Evolutionary conservation across 1,140 invertebrate genomes (phyloP), one percentile per base, ranked within the genome.

Genomic region (Harpegnathos saltator): DNA sequence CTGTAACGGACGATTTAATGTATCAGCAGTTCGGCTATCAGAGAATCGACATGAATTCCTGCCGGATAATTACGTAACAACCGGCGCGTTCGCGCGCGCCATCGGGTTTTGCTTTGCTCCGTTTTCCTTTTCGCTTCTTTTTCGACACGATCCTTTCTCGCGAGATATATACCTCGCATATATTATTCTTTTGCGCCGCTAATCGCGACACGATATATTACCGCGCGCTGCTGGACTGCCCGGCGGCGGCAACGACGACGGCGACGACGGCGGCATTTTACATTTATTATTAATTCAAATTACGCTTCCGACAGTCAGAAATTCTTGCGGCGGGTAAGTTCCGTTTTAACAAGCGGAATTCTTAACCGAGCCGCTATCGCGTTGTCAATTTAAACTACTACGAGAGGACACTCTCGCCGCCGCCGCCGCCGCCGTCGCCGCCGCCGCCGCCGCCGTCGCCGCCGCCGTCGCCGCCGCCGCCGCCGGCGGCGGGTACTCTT

Each of bases 211-310:
- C 75, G 29, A 80, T 71, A n/a, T n/a, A n/a, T n/a, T n/a, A 52
- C 26, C 26, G 44, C 26, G 69, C 26, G 44, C 26, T 58, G 63
- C 26, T 22, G 22, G 69, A 17, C 69, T 69, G 75, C 63, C 22
- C 56, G 44, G 50, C 29, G 38, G 38, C 38, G 38, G 9, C 38
- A 9, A 14, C n/a, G 33, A 22, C 17, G 44, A 52, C 63, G 38
- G 38, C 38, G 38, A 9, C 38, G 38, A 14, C n/a, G 33, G 33
- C 17, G 44, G 65, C 63, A 59, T 65, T 69, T 80, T 80, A 80
- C 65, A 80, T 80, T 80, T 80, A 80, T 71, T 80, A 80, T 80
- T 80, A 69, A 80, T 69, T 80, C 75, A 80, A 80, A 80, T 80
- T 80, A 80, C 75, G 33, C 54, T 24, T 48, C 75, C 33, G 24